A percentile compares a stretch with the other conserved stretches of the same genome.
These are phyloP conservation scores for Heterohyrax brucei DNA, from an alignment of 2,797 vertebrate genomes.

Conservation along the genomic window DNA sequence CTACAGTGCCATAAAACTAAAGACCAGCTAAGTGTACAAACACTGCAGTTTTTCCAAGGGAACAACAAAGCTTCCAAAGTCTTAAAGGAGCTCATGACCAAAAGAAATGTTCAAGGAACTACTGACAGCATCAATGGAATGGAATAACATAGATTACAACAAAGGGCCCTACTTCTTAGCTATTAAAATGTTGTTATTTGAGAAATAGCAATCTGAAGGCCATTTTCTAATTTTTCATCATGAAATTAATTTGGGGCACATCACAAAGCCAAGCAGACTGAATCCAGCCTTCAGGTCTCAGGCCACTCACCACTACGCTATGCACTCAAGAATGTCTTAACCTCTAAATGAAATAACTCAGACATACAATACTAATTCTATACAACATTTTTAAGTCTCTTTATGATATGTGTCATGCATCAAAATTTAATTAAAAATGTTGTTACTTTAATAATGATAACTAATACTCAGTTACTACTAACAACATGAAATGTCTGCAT, in stretches of 20 bases:
- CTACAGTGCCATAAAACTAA: constrained; percentile 30
- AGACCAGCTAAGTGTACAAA: constrained; percentile 19
- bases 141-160: constrained; percentile 40
- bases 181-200: constrained; percentile 55
- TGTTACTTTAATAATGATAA: constrained; percentile 42
- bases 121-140: neutral
- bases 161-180: neutral
- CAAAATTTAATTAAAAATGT: constrained; percentile 38
- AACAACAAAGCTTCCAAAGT: constrained; percentile 47
- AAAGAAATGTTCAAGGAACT: constrained; percentile 9
- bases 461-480: neutral
- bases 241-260: constrained; percentile 40
- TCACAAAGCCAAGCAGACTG: neutral
- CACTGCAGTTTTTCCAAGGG: constrained; percentile 32
- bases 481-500: neutral
- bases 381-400: constrained; percentile 20
- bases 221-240: constrained; percentile 52
- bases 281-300: neutral
- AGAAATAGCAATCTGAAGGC: constrained; percentile 17
- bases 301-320: neutral
- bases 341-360: constrained; percentile 37
- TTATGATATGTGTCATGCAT: neutral
- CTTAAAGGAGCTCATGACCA: constrained; percentile 12
- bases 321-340: constrained; percentile 12
- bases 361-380: constrained; percentile 29